Percentiles rank a stretch among this genome's conserved stretches.
Evolutionary conservation across 2,888 invertebrate genomes (phyloP).

Genomic region (Barypeithes pellucidus): DNA sequence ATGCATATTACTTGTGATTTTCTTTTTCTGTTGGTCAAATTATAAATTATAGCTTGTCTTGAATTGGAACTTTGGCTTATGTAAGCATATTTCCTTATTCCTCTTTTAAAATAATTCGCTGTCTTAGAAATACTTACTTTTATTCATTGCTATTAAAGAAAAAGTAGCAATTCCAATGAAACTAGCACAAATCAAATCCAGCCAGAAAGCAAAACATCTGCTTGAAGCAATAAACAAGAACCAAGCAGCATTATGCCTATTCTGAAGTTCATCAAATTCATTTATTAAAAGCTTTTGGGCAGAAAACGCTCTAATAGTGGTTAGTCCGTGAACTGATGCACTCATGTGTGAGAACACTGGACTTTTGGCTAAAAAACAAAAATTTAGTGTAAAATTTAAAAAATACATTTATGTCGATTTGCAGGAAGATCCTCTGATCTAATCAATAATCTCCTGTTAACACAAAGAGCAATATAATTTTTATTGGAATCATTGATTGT

Average conservation of each 20-base stretch:
- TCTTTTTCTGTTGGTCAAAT: no score
- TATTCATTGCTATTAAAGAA: conserved; percentile 58
- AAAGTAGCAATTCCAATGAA: conserved; percentile 72
- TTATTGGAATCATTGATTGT: no score
- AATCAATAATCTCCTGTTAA: no score
- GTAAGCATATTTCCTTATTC: no score
- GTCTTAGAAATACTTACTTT: conserved; percentile 49
- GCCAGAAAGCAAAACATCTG: conserved; percentile 81
- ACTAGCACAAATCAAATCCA: conserved; percentile 79
- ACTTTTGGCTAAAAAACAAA: conserved; percentile 77
- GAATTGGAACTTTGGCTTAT: conserved; percentile 1
- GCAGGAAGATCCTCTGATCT: no score
- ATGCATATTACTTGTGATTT: no score
- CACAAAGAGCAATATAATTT: no score
- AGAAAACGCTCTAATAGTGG: conserved; percentile 82
- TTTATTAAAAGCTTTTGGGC: conserved; percentile 77
- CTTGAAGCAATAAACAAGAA: conserved; percentile 78
- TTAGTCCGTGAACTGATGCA: conserved; percentile 83
- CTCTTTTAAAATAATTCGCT: neutral
- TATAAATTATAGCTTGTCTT: conserved; percentile 21
- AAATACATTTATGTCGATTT: no score
- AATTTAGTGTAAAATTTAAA: neutral
- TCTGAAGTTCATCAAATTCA: conserved; percentile 78
- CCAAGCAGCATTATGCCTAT: conserved; percentile 84
- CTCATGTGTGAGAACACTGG: conserved; percentile 86